These are phyloP conservation scores for Ceratosolen fusciceps DNA, from an alignment of 1,140 invertebrate species.

Conservation along the genomic window DNA sequence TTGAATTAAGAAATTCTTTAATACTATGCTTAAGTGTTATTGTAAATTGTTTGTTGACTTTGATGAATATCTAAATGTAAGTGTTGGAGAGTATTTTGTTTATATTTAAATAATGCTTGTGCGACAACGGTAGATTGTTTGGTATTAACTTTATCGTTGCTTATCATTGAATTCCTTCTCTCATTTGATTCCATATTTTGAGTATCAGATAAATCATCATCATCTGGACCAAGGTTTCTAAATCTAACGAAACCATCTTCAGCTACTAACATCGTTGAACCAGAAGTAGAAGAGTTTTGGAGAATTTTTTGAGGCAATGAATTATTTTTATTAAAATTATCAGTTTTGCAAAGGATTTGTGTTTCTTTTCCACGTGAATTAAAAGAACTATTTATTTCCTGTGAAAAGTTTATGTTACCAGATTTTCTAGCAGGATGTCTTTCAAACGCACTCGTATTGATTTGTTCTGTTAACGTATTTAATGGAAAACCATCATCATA, in stretches of 20 bases:
- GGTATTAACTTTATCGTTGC: constrained; percentile 66
- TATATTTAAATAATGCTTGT: constrained; percentile 55
- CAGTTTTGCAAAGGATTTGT: constrained; percentile 61
- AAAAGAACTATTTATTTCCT: constrained; percentile 67
- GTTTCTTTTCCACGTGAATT: constrained; percentile 68
- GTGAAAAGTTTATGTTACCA: constrained; percentile 68
- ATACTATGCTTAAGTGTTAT: constrained; percentile 57
- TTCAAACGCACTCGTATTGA: constrained; percentile 71
- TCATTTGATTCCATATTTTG: constrained; percentile 63
- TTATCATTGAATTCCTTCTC: constrained; percentile 64
- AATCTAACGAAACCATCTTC: constrained; percentile 89
- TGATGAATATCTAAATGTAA: constrained; percentile 55
- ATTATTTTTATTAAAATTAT: constrained; percentile 60
- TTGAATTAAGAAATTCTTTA: not conserved
- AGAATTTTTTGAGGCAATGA: constrained; percentile 57
- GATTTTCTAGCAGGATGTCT: constrained; percentile 71
- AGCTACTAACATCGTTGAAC: constrained; percentile 81
- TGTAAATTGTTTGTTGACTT: constrained; percentile 59
- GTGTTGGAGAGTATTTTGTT: constrained; percentile 56
- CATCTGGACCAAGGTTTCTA: constrained; percentile 76
- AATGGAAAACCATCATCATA: constrained; percentile 78
- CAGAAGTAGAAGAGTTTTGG: constrained; percentile 65
- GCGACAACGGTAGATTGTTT: constrained; percentile 57
- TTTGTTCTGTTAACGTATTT: constrained; percentile 73
- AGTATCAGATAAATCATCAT: constrained; percentile 65